Evolutionary conservation across 2,797 vertebrate genomes (phyloP), one percentile per base, ranked within the genome.

Genomic region (Manis pentadactyla): DNA sequence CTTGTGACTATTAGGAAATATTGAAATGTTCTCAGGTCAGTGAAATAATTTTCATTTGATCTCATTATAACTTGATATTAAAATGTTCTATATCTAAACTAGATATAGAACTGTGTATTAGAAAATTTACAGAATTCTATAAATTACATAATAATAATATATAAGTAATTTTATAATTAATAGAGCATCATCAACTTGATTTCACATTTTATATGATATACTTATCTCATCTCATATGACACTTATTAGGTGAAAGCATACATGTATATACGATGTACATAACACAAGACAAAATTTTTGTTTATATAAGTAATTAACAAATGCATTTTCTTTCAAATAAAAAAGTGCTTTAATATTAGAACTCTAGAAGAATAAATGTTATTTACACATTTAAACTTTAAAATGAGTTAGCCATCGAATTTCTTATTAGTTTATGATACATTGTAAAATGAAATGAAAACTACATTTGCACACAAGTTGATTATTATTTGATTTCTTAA

Each of bases 41-140:
- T 87, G 51, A 75, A 74, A 87, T 66, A 53, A 87, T 75, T 89
- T 87, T 87, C 29, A 81, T 49, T 64, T 73, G 14, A 79, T 61
- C 4, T 39, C 46, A 19, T 71, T 73, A 73, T 82, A 75, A 53
- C 10, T 86, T 82, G 57, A 68, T 82, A 42, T 68, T 53, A 87
- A 85, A 85, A 78, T 63, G 7, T 61, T 34, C 29, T 51, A 0
- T 53, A 78, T 71, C 73, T 29, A 85, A 94, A 18, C 7, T 4
- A 53, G 39, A 87, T 79, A 71, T 10, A 51, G 34, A 21, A 53
- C 8, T 53, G 4, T 31, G 59, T 81, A 87, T 74, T 91, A 90
- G 53, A 63, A 66, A 57, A 57, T 49, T 63, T 49, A 66, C 23
- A 87, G 55, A 87, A 46, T 64, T 87, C 31, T 81, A 73, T 74